These are phyloP conservation scores for Neostethus bicornis DNA, from an alignment of 2,797 vertebrate genomes.

Conservation along the genomic window DNA sequence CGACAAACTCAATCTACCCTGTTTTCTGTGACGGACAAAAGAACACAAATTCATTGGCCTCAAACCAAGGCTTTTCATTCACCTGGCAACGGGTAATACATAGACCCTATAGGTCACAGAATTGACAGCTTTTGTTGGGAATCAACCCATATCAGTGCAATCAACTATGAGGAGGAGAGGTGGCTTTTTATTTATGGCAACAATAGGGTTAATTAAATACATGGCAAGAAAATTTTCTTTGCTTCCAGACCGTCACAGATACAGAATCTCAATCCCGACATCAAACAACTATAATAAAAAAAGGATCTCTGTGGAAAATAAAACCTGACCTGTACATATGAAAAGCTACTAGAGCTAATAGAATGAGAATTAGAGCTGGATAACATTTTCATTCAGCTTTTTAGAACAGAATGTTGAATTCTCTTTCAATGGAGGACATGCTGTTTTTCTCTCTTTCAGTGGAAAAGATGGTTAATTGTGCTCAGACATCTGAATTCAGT, in stretches of 20 bases:
- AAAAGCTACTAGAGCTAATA: background rate
- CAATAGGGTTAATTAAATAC: slow-evolving; percentile 65
- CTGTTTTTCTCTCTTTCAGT: background rate
- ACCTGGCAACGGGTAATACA: slow-evolving; percentile 51
- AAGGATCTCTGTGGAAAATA: slow-evolving; percentile 13
- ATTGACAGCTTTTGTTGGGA: slow-evolving; percentile 53
- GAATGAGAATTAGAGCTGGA: slow-evolving; percentile 3
- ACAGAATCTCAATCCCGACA: slow-evolving; percentile 36
- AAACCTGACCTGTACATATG: slow-evolving; percentile 11
- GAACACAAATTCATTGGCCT: slow-evolving; percentile 70
- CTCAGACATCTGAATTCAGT: background rate
- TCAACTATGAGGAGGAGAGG: slow-evolving; percentile 57
- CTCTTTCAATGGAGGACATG: no score
- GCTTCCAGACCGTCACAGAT: slow-evolving; percentile 21
- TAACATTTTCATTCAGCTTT: slow-evolving; percentile 15
- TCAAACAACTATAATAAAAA: slow-evolving; percentile 17
- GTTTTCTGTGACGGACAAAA: slow-evolving; percentile 73
- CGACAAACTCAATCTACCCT: slow-evolving; percentile 74
- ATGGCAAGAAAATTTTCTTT: slow-evolving; percentile 43
- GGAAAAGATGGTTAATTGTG: background rate
- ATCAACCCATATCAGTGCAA: slow-evolving; percentile 54
- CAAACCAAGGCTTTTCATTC: slow-evolving; percentile 63
- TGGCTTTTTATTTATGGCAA: slow-evolving; percentile 60
- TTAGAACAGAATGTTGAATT: slow-evolving; percentile 20
- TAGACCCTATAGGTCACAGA: slow-evolving; percentile 65